Evolutionary conservation across 2,888 invertebrate species (phyloP).

Genomic region (Halocaridina rubra): DNA sequence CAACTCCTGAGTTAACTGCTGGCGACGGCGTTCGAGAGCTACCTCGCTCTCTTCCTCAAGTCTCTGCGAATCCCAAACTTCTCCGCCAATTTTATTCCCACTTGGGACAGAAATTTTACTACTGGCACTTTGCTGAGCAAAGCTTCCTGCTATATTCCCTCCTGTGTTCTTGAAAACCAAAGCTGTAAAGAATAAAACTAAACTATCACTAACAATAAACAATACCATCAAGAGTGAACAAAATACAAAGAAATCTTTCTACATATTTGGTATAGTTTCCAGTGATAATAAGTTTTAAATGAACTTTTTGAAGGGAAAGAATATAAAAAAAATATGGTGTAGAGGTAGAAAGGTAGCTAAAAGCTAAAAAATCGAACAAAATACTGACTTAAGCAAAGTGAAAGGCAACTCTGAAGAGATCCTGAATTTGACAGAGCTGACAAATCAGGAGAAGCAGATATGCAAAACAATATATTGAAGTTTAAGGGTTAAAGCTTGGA

Average conservation of each 20-base stretch:
- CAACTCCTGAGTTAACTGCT: slow-evolving; percentile 41
- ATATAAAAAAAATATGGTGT: not conserved
- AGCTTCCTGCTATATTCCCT: not conserved
- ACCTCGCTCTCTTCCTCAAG: slow-evolving; percentile 50
- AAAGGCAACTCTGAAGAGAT: no score
- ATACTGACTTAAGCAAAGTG: no score
- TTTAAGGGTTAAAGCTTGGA: no score
- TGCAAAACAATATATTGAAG: no score
- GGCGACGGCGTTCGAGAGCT: slow-evolving; percentile 37
- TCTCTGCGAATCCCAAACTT: slow-evolving; percentile 25
- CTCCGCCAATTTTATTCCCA: slow-evolving; percentile 1
- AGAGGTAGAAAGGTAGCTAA: no score
- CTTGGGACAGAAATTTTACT: not conserved
- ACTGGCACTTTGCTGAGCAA: not conserved
- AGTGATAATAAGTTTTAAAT: no score
- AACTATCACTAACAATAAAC: not conserved
- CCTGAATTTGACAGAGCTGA: no score
- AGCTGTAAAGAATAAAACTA: slow-evolving; percentile 15
- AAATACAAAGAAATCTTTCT: not conserved
- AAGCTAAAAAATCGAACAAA: no score
- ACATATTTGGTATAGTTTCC: no score
- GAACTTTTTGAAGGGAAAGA: not conserved
- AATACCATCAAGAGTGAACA: not conserved
- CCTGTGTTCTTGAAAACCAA: not conserved
- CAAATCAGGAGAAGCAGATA: not conserved